These are phyloP conservation scores for Oreochromis grahami DNA, from an alignment of 2,797 vertebrate genomes.

Conservation along the genomic window DNA sequence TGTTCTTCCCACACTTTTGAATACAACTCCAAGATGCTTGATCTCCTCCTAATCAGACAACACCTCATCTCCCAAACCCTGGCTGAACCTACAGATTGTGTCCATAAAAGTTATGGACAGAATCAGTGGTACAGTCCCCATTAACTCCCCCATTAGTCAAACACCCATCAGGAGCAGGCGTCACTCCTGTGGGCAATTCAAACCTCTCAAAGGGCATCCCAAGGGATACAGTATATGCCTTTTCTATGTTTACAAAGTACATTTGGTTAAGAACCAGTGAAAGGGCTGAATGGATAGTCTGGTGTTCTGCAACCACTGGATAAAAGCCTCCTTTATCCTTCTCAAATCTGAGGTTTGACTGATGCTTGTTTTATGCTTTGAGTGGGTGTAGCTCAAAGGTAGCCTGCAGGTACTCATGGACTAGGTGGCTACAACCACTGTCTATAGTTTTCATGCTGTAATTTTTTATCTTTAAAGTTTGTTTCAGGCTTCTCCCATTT, in stretches of 20 bases:
- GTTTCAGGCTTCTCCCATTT: background rate
- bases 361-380: background rate
- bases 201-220: background rate
- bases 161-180: background rate
- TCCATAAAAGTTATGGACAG: rapidly evolving
- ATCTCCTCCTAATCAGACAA: background rate
- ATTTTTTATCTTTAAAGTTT: background rate
- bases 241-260: background rate
- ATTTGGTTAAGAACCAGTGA: background rate
- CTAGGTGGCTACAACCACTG: background rate
- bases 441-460: background rate
- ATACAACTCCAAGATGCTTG: background rate
- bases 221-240: background rate
- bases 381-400: background rate
- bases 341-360: background rate
- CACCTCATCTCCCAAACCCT: background rate
- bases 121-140: background rate
- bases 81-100: background rate
- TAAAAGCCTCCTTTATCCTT: background rate
- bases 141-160: background rate
- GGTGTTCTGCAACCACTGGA: background rate
- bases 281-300: background rate
- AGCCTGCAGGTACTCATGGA: background rate
- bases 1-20: background rate
- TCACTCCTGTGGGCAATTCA: background rate